These are phyloP conservation scores for Epinotia brunnichana DNA, from an alignment of 2,888 invertebrate genomes.

Conservation along the genomic window DNA sequence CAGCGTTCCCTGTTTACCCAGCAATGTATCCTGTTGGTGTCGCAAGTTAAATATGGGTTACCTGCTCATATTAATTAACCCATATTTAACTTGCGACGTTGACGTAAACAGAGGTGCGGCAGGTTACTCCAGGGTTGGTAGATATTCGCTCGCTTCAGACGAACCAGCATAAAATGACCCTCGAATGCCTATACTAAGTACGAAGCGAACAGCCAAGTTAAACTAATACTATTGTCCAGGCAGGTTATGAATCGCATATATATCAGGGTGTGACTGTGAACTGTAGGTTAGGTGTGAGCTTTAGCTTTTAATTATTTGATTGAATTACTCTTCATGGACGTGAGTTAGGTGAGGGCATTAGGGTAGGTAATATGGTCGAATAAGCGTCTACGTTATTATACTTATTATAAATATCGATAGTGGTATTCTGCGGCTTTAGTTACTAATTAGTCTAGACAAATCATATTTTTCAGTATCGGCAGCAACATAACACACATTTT, in stretches of 20 bases:
- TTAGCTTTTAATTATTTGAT: constrained; percentile 31
- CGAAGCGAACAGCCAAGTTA: background rate
- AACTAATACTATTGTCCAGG: background rate
- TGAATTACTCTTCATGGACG: background rate
- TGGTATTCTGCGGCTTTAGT: too few relatives aligned
- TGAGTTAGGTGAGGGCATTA: constrained; percentile 1
- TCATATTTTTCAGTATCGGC: too few relatives aligned
- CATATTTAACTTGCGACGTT: background rate
- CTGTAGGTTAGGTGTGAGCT: constrained; percentile 29
- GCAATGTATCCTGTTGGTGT: background rate
- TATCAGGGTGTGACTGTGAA: constrained; percentile 28
- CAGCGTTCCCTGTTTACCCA: background rate
- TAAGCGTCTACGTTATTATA: too few relatives aligned
- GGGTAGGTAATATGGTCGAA: background rate
- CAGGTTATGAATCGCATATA: background rate
- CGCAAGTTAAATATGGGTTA: too few relatives aligned
- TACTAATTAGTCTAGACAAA: too few relatives aligned
- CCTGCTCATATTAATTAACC: too few relatives aligned
- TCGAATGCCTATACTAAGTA: background rate
- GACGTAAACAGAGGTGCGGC: constrained; percentile 18
- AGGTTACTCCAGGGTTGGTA: constrained; percentile 11
- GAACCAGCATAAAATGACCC: background rate
- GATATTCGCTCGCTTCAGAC: background rate
- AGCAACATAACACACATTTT: background rate
- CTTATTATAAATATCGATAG: background rate